These are phyloP conservation scores for Plestiodon gilberti DNA, from an alignment of 2,113 vertebrate genomes.

Conservation along the genomic window DNA sequence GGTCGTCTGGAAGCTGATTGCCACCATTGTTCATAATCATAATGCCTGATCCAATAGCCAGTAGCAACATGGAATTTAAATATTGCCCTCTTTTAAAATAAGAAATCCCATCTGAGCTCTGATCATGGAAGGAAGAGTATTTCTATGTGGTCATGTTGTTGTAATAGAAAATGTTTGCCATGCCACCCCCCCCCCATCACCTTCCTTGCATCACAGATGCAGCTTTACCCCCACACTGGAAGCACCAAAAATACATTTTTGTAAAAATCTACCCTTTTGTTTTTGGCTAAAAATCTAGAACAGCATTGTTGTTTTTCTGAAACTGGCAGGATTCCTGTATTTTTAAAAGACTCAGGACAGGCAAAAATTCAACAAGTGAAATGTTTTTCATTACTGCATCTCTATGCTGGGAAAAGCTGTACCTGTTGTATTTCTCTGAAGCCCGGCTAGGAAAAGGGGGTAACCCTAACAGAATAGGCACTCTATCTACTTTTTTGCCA, in stretches of 20 bases:
- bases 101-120: background rate
- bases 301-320: no score
- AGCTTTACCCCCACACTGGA: no score
- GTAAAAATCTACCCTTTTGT: no score
- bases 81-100: background rate
- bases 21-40: background rate
- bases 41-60: background rate
- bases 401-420: background rate
- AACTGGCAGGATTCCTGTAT: no score
- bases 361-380: background rate
- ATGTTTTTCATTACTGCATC: background rate
- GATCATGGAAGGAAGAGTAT: background rate
- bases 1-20: background rate
- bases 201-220: background rate
- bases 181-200: background rate
- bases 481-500: background rate
- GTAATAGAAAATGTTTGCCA: background rate
- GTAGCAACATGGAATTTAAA: background rate
- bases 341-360: background rate
- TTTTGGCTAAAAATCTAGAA: no score
- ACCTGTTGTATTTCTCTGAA: background rate
- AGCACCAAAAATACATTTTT: no score
- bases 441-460: background rate
- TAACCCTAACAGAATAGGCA: background rate
- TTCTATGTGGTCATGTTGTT: background rate